Evolutionary conservation across 2,888 invertebrate species (phyloP).

Genomic region (Timandra comae): DNA sequence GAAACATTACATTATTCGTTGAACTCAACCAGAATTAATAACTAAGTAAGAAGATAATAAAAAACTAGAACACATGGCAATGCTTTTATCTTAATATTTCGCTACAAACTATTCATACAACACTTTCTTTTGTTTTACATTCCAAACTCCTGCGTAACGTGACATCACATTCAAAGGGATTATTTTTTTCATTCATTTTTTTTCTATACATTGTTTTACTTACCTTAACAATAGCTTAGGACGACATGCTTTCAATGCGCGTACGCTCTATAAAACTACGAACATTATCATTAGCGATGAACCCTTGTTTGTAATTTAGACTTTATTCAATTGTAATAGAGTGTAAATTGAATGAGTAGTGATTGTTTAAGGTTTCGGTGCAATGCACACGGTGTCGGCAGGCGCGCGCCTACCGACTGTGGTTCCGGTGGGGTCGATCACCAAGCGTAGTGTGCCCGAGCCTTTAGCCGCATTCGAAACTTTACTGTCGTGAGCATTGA

Average conservation of each 20-base stretch:
- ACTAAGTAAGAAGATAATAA: too few relatives aligned
- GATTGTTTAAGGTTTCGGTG: conserved; percentile 52
- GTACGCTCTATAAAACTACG: conserved; percentile 67
- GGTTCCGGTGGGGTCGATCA: conserved; percentile 78
- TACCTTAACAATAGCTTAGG: conserved; percentile 55
- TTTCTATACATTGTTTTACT: conserved; percentile 47
- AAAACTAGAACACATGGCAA: too few relatives aligned
- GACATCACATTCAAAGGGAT: conserved; percentile 5
- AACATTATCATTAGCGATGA: conserved; percentile 48
- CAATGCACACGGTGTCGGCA: conserved; percentile 68
- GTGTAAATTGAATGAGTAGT: conserved; percentile 7
- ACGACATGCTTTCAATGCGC: conserved; percentile 60
- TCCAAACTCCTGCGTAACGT: conserved; percentile 44
- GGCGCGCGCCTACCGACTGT: conserved; percentile 71
- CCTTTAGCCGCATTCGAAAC: conserved; percentile 53
- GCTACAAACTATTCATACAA: too few relatives aligned
- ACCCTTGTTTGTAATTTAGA: conserved; percentile 13
- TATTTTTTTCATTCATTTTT: conserved; percentile 44
- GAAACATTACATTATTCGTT: too few relatives aligned
- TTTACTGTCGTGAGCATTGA: conserved; percentile 41
- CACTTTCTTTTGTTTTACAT: conserved; percentile 8
- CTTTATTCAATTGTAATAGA: conserved; percentile 27
- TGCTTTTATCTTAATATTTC: too few relatives aligned
- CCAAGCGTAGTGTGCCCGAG: conserved; percentile 58
- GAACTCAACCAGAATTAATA: too few relatives aligned